Base-by-base conservation (phyloP, 2,113 vertebrate species). In the Hucho hucho region DNA sequence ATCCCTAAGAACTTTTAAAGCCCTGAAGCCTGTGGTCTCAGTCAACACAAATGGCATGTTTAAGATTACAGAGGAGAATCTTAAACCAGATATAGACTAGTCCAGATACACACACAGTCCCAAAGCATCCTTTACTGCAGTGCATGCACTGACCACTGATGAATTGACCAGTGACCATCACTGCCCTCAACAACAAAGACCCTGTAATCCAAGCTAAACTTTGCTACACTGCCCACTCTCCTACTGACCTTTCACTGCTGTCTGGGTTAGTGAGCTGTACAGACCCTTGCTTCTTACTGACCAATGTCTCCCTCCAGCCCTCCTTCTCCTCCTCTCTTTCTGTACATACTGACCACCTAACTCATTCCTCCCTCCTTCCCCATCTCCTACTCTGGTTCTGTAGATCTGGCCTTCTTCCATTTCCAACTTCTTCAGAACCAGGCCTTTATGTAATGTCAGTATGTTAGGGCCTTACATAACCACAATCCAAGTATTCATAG, bases 401-500 rank as follows among this genome's bases (percentile, higher is more conserved):
- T 13, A n/a, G 32, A 24, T 70, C 18, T n/a, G 28, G 37, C 22
- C 56, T 3, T 49, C 5, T 7, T 75, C 46, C 18, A 9, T 43
- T 2, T 67, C 58, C 73, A 12, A 58, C 28, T 29, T 20, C 69
- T 32, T 43, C 58, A 77, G 61, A 77, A 59, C 71, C 63, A 37
- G 75, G 43, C 68, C 14, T 67, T 49, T 13, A 71, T 72, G 68
- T 79, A 84, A 76, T 66, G 65, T 59, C 66, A 74, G 46, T 26
- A 56, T 66, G 69, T 46, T 67, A 26, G 58, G 43, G 73, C 70
- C 78, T 87, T 80, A 84, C 73, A 64, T 79, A 81, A 82, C 64
- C 65, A 11, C 79, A 64, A 26, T 85, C 73, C 6, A 56, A 69
- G 58, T 87, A 79, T 77, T 69, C 70, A 78, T 75, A 74, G 53